A percentile compares a stretch with the other conserved stretches of the same genome.
Evolutionary conservation across 2,888 invertebrate species (phyloP).

Genomic region (Gymnocheta viridis): DNA sequence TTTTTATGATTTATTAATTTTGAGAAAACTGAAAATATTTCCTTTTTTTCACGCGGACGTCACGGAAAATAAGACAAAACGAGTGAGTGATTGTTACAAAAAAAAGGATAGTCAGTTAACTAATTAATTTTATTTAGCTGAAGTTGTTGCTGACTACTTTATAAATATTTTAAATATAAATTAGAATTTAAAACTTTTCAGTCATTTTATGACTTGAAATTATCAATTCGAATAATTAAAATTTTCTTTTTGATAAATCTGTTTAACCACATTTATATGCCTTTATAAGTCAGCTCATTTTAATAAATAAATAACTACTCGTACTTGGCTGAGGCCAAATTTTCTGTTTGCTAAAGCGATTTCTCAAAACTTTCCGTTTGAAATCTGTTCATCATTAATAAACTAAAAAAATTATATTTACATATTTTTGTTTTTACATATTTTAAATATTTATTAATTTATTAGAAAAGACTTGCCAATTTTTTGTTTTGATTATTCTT

Average conservation of each 20-base stretch:
- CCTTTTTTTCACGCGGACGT: conserved; percentile 1
- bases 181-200: background rate
- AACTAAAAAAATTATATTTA: background rate
- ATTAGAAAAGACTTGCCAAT: background rate
- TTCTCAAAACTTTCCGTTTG: too few relatives aligned
- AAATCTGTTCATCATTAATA: too few relatives aligned
- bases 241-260: background rate
- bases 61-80: conserved; percentile 45
- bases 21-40: conserved; percentile 37
- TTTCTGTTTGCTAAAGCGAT: too few relatives aligned
- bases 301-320: too few relatives aligned
- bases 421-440: background rate
- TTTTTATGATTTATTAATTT: conserved; percentile 64
- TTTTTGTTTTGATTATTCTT: background rate
- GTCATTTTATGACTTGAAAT: too few relatives aligned
- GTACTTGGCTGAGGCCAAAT: too few relatives aligned
- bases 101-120: conserved; percentile 13
- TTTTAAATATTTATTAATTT: conserved; percentile 16
- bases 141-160: background rate
- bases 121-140: conserved; percentile 38
- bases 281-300: too few relatives aligned
- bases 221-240: too few relatives aligned
- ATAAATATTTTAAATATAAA: conserved; percentile 16
- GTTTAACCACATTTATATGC: too few relatives aligned
- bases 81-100: conserved; percentile 20